These are phyloP conservation scores for Actias luna DNA, from an alignment of 2,888 invertebrate species.

Conservation along the genomic window DNA sequence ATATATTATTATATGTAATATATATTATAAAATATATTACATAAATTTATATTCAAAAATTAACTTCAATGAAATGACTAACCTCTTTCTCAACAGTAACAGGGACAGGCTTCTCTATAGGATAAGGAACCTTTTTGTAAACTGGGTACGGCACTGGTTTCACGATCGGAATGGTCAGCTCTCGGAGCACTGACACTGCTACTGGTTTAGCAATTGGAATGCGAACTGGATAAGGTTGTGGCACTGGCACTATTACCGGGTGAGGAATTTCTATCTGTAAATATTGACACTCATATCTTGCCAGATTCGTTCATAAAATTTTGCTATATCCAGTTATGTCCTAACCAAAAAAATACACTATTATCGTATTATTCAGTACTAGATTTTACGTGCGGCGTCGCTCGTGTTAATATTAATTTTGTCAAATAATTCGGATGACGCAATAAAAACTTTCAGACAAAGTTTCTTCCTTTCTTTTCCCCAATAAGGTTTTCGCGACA, in stretches of 20 bases:
- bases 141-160: constrained; percentile 86
- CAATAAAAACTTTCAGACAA: too few relatives aligned
- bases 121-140: constrained; percentile 86
- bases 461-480: too few relatives aligned
- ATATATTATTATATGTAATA: too few relatives aligned
- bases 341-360: too few relatives aligned
- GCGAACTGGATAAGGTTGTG: constrained; percentile 88
- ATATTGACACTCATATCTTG: constrained; percentile 30
- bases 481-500: too few relatives aligned
- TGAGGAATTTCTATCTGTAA: constrained; percentile 87
- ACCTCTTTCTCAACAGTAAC: constrained; percentile 88
- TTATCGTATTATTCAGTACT: too few relatives aligned
- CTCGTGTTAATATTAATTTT: too few relatives aligned
- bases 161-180: constrained; percentile 81
- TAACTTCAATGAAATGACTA: constrained; percentile 33
- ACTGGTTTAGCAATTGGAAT: constrained; percentile 87
- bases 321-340: too few relatives aligned
- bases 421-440: too few relatives aligned
- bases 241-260: constrained; percentile 88
- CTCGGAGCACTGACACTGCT: constrained; percentile 84
- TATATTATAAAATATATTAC: background rate
- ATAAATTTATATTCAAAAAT: background rate
- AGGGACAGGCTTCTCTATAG: constrained; percentile 88
- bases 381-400: too few relatives aligned
- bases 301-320: constrained; percentile 18